Conservation (phyloP, 2,113 vertebrate genomes). For the Phainopepla nitens region DNA sequence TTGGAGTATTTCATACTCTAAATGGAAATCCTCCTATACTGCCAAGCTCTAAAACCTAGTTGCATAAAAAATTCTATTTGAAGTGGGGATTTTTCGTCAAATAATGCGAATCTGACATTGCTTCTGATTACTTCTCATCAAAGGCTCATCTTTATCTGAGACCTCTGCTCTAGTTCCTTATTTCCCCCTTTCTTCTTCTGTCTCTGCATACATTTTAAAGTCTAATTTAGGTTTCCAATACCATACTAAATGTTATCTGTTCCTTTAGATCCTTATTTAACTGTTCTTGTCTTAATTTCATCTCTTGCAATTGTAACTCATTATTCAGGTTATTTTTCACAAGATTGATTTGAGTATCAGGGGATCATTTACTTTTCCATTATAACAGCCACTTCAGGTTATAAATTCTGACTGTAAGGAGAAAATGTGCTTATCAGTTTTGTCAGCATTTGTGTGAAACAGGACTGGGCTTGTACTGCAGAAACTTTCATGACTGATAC, state of each 20-base stretch:
- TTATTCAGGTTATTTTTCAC: constrained; percentile 71
- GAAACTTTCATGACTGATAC: background rate
- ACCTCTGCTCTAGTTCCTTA: background rate
- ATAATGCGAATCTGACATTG: constrained; percentile 6
- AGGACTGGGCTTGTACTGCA: background rate
- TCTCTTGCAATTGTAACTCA: constrained; percentile 60
- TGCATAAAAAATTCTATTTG: constrained; percentile 51
- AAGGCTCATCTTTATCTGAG: constrained; percentile 30
- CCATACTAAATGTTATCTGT: constrained; percentile 24
- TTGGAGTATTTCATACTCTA: constrained; percentile 9
- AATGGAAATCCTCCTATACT: constrained; percentile 26
- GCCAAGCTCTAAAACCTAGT: constrained; percentile 14
- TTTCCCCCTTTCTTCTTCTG: background rate
- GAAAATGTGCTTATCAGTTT: constrained; percentile 59
- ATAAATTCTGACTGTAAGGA: constrained; percentile 55
- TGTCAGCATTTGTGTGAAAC: constrained; percentile 43
- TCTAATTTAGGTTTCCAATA: constrained; percentile 32
- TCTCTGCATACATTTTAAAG: constrained; percentile 29
- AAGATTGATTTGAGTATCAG: constrained; percentile 72
- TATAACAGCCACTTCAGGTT: constrained; percentile 66
- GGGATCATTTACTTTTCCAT: constrained; percentile 68
- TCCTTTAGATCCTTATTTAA: constrained; percentile 31
- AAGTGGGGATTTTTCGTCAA: constrained; percentile 33
- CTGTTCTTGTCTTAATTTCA: constrained; percentile 68
- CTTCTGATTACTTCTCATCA: constrained; percentile 53